A percentile compares a stretch with the other conserved stretches of the same genome.
phyloP scores from a whole-genome alignment of 1,140 invertebrate species.

The Anagrus nilaparvatae region DNA sequence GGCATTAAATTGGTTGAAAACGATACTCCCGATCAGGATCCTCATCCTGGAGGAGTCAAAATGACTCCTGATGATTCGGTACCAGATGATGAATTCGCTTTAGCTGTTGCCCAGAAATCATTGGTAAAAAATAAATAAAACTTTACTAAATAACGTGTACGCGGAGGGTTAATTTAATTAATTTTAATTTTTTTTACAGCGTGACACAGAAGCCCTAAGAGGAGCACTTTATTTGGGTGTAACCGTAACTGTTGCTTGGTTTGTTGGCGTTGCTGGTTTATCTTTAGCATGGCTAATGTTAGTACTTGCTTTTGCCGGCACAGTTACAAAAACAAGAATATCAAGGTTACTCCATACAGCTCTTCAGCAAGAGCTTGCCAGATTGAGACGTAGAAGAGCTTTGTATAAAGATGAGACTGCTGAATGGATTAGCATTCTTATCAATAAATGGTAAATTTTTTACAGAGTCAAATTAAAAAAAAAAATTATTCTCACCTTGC shows the following conservation, averaged over 20 bases:
- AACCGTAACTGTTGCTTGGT: constrained; percentile 28
- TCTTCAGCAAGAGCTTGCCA: constrained; percentile 32
- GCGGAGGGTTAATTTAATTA: not conserved
- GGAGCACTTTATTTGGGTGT: constrained; percentile 24
- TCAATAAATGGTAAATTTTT: constrained; percentile 43
- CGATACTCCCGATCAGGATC: constrained; percentile 16
- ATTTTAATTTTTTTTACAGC: constrained; percentile 17
- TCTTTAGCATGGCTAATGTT: constrained; percentile 36
- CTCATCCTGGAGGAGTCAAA: constrained; percentile 19
- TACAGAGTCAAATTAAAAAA: not conserved
- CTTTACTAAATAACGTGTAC: not conserved
- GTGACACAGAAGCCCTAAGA: constrained; percentile 27
- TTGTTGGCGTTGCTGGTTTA: constrained; percentile 29
- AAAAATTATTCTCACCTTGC: not conserved
- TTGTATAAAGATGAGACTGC: constrained; percentile 43
- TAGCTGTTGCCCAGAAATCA: constrained; percentile 25
- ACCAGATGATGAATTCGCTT: constrained; percentile 28
- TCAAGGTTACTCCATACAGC: constrained; percentile 26
- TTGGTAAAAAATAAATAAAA: constrained; percentile 18
- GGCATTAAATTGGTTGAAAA: constrained; percentile 16
- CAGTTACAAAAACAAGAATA: constrained; percentile 28
- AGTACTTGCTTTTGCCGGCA: constrained; percentile 27
- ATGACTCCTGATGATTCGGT: constrained; percentile 28
- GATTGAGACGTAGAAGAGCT: constrained; percentile 39
- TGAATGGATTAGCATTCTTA: constrained; percentile 46